phyloP scores from a whole-genome alignment of 2,888 invertebrate species.

The Stramonita haemastoma region DNA sequence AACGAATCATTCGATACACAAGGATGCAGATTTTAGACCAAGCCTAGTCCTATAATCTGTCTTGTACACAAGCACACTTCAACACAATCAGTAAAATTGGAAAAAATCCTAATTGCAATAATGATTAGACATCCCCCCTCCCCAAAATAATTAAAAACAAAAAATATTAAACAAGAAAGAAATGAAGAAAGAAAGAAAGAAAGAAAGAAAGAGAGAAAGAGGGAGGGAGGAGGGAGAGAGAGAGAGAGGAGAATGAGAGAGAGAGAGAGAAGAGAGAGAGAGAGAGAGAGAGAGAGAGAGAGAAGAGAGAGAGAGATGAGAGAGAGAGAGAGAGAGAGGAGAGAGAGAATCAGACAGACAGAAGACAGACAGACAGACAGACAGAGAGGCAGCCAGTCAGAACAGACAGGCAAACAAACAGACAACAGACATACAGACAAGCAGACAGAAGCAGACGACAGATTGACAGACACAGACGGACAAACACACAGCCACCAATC shows the following conservation, averaged over 20 bases:
- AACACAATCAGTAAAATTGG: too few species aligned
- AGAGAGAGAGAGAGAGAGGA: not conserved
- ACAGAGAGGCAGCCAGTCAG: too few species aligned
- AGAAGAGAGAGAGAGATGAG: not conserved
- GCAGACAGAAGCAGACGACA: too few species aligned
- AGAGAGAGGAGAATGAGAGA: not conserved
- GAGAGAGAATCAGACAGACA: too few species aligned
- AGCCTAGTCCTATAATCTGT: too few species aligned
- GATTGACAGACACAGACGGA: not conserved
- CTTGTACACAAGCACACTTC: too few species aligned
- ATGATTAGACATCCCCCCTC: too few species aligned
- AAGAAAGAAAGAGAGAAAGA: not conserved
- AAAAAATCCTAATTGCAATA: too few species aligned
- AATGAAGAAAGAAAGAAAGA: not conserved
- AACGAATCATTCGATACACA: not conserved
- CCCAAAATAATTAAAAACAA: too few species aligned
- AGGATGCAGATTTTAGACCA: too few species aligned
- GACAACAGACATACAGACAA: not conserved
- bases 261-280: not conserved
- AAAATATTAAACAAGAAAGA: too few species aligned
- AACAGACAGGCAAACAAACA: not conserved
- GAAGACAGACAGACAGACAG: not conserved
- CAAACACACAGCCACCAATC: not conserved
- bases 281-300: not conserved
- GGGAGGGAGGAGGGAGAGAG: not conserved